Percentiles rank a stretch among this genome's conserved stretches.
Evolutionary conservation across 2,888 invertebrate genomes (phyloP).

Genomic region (Ariolimax columbianus): DNA sequence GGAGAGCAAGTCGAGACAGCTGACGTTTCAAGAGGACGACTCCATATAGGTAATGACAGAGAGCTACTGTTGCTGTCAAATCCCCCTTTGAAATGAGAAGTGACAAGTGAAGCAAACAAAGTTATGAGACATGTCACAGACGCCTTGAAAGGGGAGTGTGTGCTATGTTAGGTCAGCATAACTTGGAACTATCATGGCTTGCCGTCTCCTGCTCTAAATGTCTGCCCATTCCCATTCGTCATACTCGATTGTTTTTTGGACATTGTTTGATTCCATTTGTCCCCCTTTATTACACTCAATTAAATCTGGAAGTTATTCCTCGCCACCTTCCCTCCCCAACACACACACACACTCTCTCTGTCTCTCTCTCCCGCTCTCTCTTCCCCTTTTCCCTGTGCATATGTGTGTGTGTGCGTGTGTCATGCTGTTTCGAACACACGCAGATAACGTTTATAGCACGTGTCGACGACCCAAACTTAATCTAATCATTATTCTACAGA

Average conservation of each 20-base stretch:
- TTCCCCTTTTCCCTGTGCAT: neutral
- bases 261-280: neutral
- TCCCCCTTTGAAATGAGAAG: no score
- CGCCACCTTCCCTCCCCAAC: neutral
- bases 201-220: no score
- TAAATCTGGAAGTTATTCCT: neutral
- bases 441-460: conserved; percentile 22
- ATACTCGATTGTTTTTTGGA: neutral
- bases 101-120: no score
- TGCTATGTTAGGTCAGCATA: no score
- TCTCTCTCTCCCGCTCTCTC: neutral
- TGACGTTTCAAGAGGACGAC: no score
- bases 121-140: no score
- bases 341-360: neutral
- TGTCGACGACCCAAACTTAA: conserved; percentile 23
- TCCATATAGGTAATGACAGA: no score
- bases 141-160: no score
- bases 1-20: no score
- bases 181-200: no score
- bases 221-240: neutral
- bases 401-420: neutral
- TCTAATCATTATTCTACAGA: conserved; percentile 26
- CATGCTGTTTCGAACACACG: neutral
- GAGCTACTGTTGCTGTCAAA: no score
- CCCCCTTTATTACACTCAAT: neutral